Percentiles rank a stretch among this genome's conserved stretches.
These are phyloP conservation scores for Silurus glanis DNA, from an alignment of 2,113 vertebrate genomes.

Conservation along the genomic window DNA sequence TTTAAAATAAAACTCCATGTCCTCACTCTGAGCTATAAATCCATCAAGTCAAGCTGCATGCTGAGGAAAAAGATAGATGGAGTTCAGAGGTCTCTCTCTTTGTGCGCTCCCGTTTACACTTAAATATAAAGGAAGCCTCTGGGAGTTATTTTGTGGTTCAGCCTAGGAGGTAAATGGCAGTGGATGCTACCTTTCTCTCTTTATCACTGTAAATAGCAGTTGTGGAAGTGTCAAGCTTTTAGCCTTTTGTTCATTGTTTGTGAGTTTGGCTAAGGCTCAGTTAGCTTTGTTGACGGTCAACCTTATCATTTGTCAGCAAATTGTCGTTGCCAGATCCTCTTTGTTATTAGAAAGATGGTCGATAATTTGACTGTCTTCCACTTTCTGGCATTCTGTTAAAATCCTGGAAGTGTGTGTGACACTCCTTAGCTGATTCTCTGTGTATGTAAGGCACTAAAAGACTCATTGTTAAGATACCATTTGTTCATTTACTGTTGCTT, in stretches of 20 bases:
- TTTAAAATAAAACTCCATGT: conserved; percentile 5
- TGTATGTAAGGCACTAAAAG: background rate
- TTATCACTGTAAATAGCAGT: conserved; percentile 39
- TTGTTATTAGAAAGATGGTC: conserved; percentile 29
- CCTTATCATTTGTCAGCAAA: conserved; percentile 30
- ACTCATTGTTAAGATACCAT: background rate
- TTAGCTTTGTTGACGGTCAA: background rate
- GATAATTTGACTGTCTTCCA: background rate
- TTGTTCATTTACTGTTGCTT: background rate
- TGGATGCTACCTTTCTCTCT: conserved; percentile 27
- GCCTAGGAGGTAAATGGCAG: conserved; percentile 15
- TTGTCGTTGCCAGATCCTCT: conserved; percentile 15
- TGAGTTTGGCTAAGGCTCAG: background rate
- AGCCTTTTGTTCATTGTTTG: conserved; percentile 40
- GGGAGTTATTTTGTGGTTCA: conserved; percentile 35
- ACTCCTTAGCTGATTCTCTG: background rate
- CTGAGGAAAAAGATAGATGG: conserved; percentile 16
- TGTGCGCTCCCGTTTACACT: conserved; percentile 13
- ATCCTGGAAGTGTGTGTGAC: background rate
- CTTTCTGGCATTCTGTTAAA: background rate
- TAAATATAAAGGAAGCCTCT: conserved; percentile 32
- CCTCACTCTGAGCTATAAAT: conserved; percentile 10
- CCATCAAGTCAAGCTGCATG: conserved; percentile 24
- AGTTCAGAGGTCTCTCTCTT: conserved; percentile 32
- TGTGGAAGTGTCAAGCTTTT: conserved; percentile 30